Evolutionary conservation across 2,797 vertebrate species (phyloP), one percentile per base, ranked within the genome.

Genomic region (Carduelis carduelis): DNA sequence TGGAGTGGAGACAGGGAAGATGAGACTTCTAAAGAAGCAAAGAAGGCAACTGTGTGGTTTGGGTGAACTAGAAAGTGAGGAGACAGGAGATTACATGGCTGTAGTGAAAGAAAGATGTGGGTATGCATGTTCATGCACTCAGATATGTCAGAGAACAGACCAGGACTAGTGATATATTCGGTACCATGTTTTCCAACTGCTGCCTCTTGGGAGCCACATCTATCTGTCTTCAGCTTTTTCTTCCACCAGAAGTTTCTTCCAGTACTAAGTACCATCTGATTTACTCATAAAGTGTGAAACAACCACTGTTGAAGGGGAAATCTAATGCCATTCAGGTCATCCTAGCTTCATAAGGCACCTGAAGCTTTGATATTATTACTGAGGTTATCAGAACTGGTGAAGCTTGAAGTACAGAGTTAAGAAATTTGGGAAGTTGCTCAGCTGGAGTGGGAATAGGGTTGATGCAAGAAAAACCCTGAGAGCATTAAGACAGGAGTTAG

Each of bases 201-300:
- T 94, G 84, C 76, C 63, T 90, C 59, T 87, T 94, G 72, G 71
- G 75, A 90, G 28, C 37, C 83, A 83, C 59, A 87, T 95, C 91
- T 64, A 85, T 93, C 90, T 90, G 78, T 87, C 81, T 94, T 90
- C 60, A 79, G 79, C 53, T 83, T 91, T 68, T 93, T 22, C 50
- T 86, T 85, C 57, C 39, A 85, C 83, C 37, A 78, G 70, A 78
- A 90, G 16, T 68, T 44, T 50, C 41, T 43, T 43, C 41, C 18
- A 43, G n/a, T 83, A 57, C 81, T 65, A 72, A 93, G 43, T 75
- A 49, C 86, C 60, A 75, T 72, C 61, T 89, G 64, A 91, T 94
- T 95, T 78, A 81, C 72, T 89, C 69, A 49, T 27, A 75, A 57
- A 88, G 44, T 85, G 50, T 59, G 60, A 75, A 90, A 71, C 52